Conservation (phyloP, 2,888 invertebrate species). For the Stratiomys singularior region DNA sequence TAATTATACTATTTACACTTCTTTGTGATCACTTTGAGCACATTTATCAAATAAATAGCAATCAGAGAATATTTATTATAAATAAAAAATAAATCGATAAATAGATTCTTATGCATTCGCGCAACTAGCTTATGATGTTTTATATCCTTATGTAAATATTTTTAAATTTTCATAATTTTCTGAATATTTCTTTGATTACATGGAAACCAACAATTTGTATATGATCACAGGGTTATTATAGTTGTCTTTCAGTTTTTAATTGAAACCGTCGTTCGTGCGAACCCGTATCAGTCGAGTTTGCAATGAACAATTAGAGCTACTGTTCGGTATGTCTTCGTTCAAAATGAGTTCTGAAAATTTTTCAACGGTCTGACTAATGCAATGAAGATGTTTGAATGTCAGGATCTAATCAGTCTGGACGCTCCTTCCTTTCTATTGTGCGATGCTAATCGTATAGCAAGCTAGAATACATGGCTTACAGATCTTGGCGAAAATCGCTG, state of each 20-base stretch:
- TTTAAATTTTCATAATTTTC: not conserved
- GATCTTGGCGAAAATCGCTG: no score
- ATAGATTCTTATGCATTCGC: not conserved
- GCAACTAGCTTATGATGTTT: not conserved
- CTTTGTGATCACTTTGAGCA: slow-evolving; percentile 29
- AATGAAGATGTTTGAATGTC: no score
- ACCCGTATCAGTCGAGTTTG: not conserved
- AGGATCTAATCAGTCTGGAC: no score
- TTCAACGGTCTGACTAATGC: no score
- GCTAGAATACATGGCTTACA: no score
- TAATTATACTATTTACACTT: slow-evolving; percentile 29
- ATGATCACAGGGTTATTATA: slow-evolving; percentile 34
- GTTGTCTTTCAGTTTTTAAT: slow-evolving; percentile 26
- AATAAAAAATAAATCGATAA: slow-evolving; percentile 38
- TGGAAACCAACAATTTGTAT: slow-evolving; percentile 1
- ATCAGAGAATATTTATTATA: slow-evolving; percentile 2
- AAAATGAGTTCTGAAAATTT: no score
- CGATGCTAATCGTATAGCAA: no score
- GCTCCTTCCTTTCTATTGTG: no score
- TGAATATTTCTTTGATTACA: not conserved
- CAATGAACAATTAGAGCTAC: no score
- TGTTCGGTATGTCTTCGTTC: no score
- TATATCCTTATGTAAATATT: not conserved
- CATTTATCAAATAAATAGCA: slow-evolving; percentile 30
- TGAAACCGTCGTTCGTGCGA: not conserved